Base-by-base conservation (phyloP, 2,797 vertebrate species). In the Synanceia verrucosa region DNA sequence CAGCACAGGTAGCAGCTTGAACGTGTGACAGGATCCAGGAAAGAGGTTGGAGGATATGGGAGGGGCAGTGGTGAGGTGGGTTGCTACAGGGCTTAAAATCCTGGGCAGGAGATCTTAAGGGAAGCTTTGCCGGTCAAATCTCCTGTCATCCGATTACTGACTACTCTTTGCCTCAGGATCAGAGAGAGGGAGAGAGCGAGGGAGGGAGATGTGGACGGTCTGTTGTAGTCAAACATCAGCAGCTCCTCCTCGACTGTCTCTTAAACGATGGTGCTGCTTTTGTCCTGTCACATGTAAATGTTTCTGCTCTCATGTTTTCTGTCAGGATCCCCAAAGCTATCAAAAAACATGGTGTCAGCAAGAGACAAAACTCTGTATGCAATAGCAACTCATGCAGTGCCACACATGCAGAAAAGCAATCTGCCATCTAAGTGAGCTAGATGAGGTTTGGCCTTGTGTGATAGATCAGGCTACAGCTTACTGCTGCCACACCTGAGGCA, bases 131-230 rank as follows among this genome's bases (percentile, higher is more conserved):
- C 5, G 52, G 64, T 87, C 78, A 90, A 93, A 93, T 93, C 93
- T 90, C 70, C 85, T 79, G 81, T 93, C 91, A 94, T 95, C 93
- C 91, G 86, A 93, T 94, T 95, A 94, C 85, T 48, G 66, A 74
- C 83, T 79, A 83, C 83, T 91, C 87, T 91, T 90, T 88, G 85
- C 81, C 76, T 72, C 29, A 12, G 84, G 91, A 94, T 89, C 88
- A 91, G 78, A 69, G 86, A 64, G 57, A 34, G 85, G 73, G 81
- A n/a, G n/a, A n/a, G n/a, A 75, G 73, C 58, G 69, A 74, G 81
- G 65, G 59, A 57, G 26, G 37, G 43, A 37, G 56, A 57, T 5
- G 52, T 52, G 56, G 50, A 33, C 31, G 51, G 23, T 39, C 44
- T 66, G 58, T 71, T 13, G 29, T 0, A 60, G 64, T 60, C 48